Base-by-base conservation (phyloP, 2,888 invertebrate species). In the Drosophila fungiperda region DNA sequence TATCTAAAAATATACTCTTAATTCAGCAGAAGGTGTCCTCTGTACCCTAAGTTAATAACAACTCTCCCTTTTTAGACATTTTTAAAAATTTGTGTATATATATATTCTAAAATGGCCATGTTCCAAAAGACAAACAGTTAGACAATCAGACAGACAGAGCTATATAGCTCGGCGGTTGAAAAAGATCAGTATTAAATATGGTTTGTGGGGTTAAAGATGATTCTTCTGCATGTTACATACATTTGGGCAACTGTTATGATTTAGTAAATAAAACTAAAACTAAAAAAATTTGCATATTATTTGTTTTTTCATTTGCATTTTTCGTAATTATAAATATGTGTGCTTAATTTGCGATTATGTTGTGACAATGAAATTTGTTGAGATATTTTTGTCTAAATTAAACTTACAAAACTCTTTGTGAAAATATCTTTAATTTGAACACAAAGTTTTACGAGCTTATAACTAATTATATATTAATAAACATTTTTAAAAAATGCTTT, bases 191-290 rank as follows among this genome's bases (percentile, higher is more conserved):
- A 8, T 0, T 2, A 2, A 15, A 45, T 15, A 23, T 4, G 8
- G 4, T 2, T 45, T 8, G 4, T 15, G 12, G 15, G 0, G 0
- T 23, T 15, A 1, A 8, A 23, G 1, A 23, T 23, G 8, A 1
- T 15, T 23, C 15, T 3, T 1, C 7, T 3, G 1, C 20, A 45
- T 12, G 0, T 20, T 12, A 20, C 3, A 23, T 3, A 45, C 3
- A 23, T 45, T 8, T 23, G 7, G 7, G 1, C 3, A 45, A 45
- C 15, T 23, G 20, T 3, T 4, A 20, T n/a, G 11, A 6, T 9
- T n/a, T 40, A 1, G 40, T 11, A 42, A 42, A 42, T 42, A 42
- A 7, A 20, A 42, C 6, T 20, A 20, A 6, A 20, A 42, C 1
- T 12, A 1, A 20, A 45, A 6, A 42, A 23, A 11, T 42, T 6